phyloP scores from a whole-genome alignment of 1,140 invertebrate genomes.

The Drosophila seguyi region DNA sequence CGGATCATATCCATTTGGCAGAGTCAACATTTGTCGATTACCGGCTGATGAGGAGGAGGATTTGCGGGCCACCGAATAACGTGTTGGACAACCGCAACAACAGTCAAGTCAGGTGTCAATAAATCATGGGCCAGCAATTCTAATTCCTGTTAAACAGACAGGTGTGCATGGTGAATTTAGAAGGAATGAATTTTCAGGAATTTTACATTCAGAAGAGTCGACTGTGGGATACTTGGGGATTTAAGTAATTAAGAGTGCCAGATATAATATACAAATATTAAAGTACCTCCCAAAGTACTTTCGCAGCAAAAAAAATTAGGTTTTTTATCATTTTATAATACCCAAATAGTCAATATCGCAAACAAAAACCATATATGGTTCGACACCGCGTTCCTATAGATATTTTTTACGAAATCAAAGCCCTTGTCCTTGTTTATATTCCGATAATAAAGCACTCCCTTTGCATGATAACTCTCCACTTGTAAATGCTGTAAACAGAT shows the following conservation, averaged over 20 bases:
- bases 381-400: neutral
- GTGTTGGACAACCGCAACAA: slow-evolving; percentile 17
- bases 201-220: neutral
- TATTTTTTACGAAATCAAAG: neutral
- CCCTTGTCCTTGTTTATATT: neutral
- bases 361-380: neutral
- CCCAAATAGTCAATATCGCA: neutral
- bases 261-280: neutral
- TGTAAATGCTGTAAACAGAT: slow-evolving; percentile 17
- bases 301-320: neutral
- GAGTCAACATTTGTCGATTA: slow-evolving; percentile 21
- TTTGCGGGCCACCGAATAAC: slow-evolving; percentile 19
- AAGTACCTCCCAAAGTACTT: neutral
- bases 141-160: neutral
- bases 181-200: neutral
- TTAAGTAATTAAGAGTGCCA: no score
- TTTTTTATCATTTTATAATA: no score
- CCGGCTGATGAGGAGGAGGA: neutral
- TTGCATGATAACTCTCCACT: neutral
- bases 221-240: neutral
- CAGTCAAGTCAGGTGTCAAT: slow-evolving; percentile 25
- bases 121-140: slow-evolving; percentile 13
- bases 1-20: slow-evolving; percentile 15
- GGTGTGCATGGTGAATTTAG: no score
- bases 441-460: neutral